Base-by-base conservation (phyloP, 2,797 vertebrate genomes). In the Tragelaphus eurycerus region DNA sequence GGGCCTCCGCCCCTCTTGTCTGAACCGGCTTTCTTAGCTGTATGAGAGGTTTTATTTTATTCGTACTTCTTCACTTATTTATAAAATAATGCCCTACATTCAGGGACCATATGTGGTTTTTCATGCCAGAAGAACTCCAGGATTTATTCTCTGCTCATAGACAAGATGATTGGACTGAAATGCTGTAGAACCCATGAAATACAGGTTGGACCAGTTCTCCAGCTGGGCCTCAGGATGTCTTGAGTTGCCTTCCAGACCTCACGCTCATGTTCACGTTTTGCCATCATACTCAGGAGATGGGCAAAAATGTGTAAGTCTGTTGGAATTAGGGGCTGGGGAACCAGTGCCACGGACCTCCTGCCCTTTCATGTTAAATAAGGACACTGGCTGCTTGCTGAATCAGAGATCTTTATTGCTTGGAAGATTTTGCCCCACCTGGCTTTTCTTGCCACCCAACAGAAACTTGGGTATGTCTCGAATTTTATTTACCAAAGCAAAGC, bases 81-180 rank as follows among this genome's bases (percentile, higher is more conserved):
- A 57, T 92, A 88, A 96, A 92, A 74, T 64, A 52, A 59, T 7
- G 10, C 19, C 29, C 52, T 90, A 48, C 79, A 34, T 50, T 64
- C 34, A 87, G n/a, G 91, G 57, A 84, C 62, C 31, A 74, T 48
- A 55, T 95, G 54, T 50, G 27, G 76, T 92, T 94, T 95, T 89
- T 93, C 48, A 92, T 71, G 59, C 84, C 81, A 95, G 59, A 95
- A 93, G 48, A 64, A 85, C 71, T 67, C 79, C 38, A 85, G 59
- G n/a, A 60, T 46, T 78, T 90, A 13, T 74, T 93, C 55, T 96
- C 64, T 82, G 25, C 13, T 89, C 43, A 71, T 21, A 84, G 62
- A n/a, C 12, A 82, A 92, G 88, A 12, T 60, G 74, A 62, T 29
- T 90, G 52, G 50, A 43, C 6, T 34, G 82, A 60, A 62, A 57